Conservation (phyloP, 2,888 invertebrate genomes). For the Drosophila anomalipes region DNA sequence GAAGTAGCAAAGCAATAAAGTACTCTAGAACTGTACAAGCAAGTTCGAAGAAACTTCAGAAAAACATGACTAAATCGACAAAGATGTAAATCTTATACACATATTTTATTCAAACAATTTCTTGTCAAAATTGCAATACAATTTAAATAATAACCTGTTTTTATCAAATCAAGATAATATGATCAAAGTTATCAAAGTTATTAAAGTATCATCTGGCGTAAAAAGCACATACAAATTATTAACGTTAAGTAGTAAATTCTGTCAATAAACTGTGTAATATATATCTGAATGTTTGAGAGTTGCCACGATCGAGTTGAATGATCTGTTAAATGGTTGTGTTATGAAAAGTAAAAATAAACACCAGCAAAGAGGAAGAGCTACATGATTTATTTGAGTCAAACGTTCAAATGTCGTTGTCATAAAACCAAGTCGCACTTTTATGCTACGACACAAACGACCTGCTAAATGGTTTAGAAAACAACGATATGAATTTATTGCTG, state of each 20-base stretch:
- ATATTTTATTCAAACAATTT: background rate
- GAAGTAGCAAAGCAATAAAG: background rate
- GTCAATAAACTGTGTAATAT: slow-evolving; percentile 63
- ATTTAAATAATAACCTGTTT: background rate
- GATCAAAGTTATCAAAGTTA: slow-evolving; percentile 25
- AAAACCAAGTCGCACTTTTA: slow-evolving; percentile 49
- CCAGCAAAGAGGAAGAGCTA: slow-evolving; percentile 10
- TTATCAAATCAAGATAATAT: slow-evolving; percentile 2
- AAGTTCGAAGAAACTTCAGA: background rate
- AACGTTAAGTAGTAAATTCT: slow-evolving; percentile 48
- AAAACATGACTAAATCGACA: background rate
- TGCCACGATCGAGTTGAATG: slow-evolving; percentile 58
- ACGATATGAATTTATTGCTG: slow-evolving; percentile 36
- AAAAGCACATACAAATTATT: slow-evolving; percentile 36
- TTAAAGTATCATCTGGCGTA: slow-evolving; percentile 17
- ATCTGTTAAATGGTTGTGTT: slow-evolving; percentile 45
- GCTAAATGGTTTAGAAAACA: slow-evolving; percentile 68
- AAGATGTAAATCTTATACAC: background rate
- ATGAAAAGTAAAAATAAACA: slow-evolving; percentile 16
- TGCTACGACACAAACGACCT: slow-evolving; percentile 44
- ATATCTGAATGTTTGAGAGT: slow-evolving; percentile 17
- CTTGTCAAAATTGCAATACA: slow-evolving; percentile 5
- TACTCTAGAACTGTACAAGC: background rate
- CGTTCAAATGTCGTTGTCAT: slow-evolving; percentile 41
- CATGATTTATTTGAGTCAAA: slow-evolving; percentile 38